Evolutionary conservation across 2,888 invertebrate genomes (phyloP).

Genomic region (Callyntrura sp.): DNA sequence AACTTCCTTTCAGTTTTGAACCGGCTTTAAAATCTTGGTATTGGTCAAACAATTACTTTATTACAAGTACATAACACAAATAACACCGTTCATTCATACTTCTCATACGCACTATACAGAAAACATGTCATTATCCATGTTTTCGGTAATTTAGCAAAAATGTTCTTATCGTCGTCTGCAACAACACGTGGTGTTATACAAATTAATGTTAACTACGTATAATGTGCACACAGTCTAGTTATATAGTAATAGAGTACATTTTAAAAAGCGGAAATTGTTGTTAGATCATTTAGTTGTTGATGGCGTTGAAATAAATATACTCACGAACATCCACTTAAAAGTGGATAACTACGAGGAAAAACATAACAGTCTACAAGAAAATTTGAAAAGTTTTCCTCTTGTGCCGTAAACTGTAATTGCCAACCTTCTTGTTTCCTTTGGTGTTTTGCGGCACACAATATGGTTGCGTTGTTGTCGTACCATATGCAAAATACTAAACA

Average conservation of each 20-base stretch:
- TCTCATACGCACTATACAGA: background rate
- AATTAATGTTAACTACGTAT: background rate
- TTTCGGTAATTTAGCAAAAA: background rate
- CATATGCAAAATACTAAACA: background rate
- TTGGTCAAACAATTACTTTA: background rate
- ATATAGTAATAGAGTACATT: background rate
- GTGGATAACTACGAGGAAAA: constrained; percentile 1
- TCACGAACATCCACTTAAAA: constrained; percentile 7
- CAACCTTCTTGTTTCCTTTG: constrained; percentile 13
- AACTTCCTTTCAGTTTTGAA: too few relatives aligned
- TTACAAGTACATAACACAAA: too few relatives aligned
- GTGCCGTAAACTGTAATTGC: background rate
- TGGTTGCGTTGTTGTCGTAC: background rate
- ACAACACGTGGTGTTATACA: background rate
- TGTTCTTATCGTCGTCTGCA: constrained; percentile 13
- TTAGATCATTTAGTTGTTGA: background rate
- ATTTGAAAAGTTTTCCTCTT: background rate
- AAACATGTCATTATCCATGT: background rate
- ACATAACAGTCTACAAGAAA: constrained; percentile 5
- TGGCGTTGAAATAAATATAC: background rate
- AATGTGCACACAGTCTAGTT: background rate
- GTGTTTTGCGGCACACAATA: background rate
- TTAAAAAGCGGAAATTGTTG: constrained; percentile 19
- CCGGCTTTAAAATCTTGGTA: too few relatives aligned
- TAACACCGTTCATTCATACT: too few relatives aligned